Percentiles rank a stretch among this genome's conserved stretches.
phyloP scores from a whole-genome alignment of 2,888 invertebrate genomes.

The Mesopsocus fuscifrons region DNA sequence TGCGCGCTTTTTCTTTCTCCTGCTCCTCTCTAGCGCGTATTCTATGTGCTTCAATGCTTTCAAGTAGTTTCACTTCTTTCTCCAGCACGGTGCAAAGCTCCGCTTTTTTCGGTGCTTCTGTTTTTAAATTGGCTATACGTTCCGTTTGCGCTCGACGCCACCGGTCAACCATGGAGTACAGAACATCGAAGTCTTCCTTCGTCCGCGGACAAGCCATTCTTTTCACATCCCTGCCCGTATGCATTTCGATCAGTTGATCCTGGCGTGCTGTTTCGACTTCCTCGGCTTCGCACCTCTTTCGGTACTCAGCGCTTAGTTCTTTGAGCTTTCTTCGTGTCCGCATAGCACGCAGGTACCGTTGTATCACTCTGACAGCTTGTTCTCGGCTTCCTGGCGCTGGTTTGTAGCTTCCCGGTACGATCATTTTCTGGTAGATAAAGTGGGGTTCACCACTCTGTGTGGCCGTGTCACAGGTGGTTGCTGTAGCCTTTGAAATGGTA shows the following conservation, averaged over 20 bases:
- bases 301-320: slow-evolving; percentile 30
- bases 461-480: slow-evolving; percentile 33
- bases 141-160: slow-evolving; percentile 45
- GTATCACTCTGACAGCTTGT: slow-evolving; percentile 37
- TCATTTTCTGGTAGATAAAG: slow-evolving; percentile 24
- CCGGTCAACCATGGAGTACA: slow-evolving; percentile 45
- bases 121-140: slow-evolving; percentile 39
- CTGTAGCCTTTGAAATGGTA: slow-evolving; percentile 28
- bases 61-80: slow-evolving; percentile 49
- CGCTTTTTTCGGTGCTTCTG: slow-evolving; percentile 47
- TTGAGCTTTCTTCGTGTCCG: slow-evolving; percentile 32
- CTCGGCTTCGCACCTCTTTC: slow-evolving; percentile 31
- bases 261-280: slow-evolving; percentile 25
- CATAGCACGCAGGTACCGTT: slow-evolving; percentile 40
- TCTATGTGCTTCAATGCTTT: slow-evolving; percentile 47
- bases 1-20: slow-evolving; percentile 24
- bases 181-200: slow-evolving; percentile 51
- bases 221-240: background rate
- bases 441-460: slow-evolving; percentile 27
- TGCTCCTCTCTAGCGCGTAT: slow-evolving; percentile 20
- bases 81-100: slow-evolving; percentile 49
- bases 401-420: slow-evolving; percentile 27
- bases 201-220: slow-evolving; percentile 40
- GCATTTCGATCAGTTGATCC: background rate
- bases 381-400: slow-evolving; percentile 44